phyloP scores from a whole-genome alignment of 2,888 invertebrate species.

The Pantelozetes paolii region DNA sequence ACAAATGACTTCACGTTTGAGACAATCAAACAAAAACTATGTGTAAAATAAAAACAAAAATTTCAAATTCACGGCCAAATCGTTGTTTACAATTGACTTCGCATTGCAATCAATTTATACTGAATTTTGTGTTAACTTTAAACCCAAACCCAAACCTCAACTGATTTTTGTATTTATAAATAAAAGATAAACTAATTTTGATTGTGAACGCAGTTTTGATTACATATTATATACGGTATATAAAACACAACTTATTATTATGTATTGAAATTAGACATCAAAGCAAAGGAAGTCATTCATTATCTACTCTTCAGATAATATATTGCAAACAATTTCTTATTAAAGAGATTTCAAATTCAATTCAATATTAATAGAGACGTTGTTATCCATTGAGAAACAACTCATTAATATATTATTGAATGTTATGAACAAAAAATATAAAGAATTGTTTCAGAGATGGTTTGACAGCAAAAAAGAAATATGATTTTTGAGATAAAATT shows the following conservation, averaged over 20 bases:
- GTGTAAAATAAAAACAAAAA: too few species aligned
- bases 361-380: conserved; percentile 9
- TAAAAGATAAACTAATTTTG: not conserved
- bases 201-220: too few species aligned
- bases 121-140: not conserved
- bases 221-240: too few species aligned
- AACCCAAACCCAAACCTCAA: not conserved
- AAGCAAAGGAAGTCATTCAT: conserved; percentile 31
- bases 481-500: conserved; percentile 4
- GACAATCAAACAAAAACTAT: too few species aligned
- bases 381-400: conserved; percentile 6
- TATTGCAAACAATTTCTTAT: not conserved
- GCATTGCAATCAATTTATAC: not conserved
- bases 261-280: not conserved
- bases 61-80: not conserved
- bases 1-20: too few species aligned
- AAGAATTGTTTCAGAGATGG: not conserved
- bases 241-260: conserved; percentile 10
- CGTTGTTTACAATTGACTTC: not conserved
- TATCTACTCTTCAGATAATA: conserved; percentile 16
- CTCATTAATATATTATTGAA: not conserved
- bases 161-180: not conserved
- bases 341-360: not conserved
- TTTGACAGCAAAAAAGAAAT: conserved; percentile 8
- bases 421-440: not conserved